phyloP scores from a whole-genome alignment of 2,113 vertebrate genomes.

The Antechinus flavipes region DNA sequence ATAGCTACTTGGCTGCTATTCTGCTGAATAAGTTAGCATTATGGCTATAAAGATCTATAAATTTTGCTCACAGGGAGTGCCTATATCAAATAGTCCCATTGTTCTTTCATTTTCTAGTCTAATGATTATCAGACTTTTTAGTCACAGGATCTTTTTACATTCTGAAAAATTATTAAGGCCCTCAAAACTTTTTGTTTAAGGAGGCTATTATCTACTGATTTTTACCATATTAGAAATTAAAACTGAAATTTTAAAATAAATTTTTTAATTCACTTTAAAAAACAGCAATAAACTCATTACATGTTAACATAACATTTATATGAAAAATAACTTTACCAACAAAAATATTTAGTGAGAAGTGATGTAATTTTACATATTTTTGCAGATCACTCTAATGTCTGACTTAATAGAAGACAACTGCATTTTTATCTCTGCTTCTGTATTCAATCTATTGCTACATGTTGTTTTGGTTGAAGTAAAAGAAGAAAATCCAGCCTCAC shows the following conservation, averaged over 20 bases:
- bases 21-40: not conserved
- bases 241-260: not conserved
- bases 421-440: not conserved
- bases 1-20: slow-evolving; percentile 6
- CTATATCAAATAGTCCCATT: not conserved
- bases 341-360: not conserved
- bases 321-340: not conserved
- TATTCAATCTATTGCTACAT: not conserved
- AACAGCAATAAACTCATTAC: not conserved
- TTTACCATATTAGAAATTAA: not conserved
- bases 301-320: not conserved
- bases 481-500: not conserved
- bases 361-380: not conserved
- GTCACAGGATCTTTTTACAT: not conserved
- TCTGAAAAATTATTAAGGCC: not conserved
- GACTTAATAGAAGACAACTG: not conserved
- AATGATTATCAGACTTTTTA: not conserved
- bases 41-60: not conserved
- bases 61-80: not conserved
- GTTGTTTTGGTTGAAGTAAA: not conserved
- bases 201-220: not conserved
- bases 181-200: not conserved
- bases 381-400: not conserved
- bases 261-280: not conserved
- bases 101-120: not conserved